Evolutionary conservation across 2,888 invertebrate species (phyloP).

Genomic region (Chamaedrilus cognettii): DNA sequence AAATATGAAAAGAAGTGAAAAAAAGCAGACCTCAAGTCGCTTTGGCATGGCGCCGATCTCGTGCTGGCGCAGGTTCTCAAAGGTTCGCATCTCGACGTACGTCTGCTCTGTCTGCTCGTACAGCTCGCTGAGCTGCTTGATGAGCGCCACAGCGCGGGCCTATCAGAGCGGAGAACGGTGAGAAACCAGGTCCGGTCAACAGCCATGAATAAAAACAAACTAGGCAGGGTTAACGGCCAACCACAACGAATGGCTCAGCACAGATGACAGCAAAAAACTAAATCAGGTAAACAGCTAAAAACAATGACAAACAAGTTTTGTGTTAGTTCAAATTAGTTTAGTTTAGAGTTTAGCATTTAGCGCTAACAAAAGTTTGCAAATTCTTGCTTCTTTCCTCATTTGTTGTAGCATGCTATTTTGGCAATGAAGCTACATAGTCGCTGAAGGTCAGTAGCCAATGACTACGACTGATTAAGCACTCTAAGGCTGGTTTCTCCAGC

Average conservation of each 20-base stretch:
- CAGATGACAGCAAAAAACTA: background rate
- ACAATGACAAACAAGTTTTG: too few relatives aligned
- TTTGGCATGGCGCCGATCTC: slow-evolving; percentile 89
- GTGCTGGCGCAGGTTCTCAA: slow-evolving; percentile 84
- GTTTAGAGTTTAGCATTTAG: too few relatives aligned
- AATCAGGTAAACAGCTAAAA: background rate
- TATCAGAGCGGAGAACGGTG: slow-evolving; percentile 64
- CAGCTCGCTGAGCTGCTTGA: slow-evolving; percentile 71
- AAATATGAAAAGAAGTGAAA: too few relatives aligned
- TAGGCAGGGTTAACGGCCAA: background rate
- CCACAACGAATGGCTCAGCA: too few relatives aligned
- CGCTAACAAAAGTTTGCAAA: too few relatives aligned
- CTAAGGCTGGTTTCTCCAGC: too few relatives aligned
- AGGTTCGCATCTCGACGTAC: slow-evolving; percentile 85
- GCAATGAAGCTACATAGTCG: too few relatives aligned
- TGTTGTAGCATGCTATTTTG: too few relatives aligned
- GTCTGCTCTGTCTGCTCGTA: slow-evolving; percentile 87
- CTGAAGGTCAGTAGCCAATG: too few relatives aligned
- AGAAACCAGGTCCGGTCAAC: background rate
- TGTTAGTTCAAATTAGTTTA: too few relatives aligned
- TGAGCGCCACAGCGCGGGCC: slow-evolving; percentile 77
- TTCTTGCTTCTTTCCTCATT: too few relatives aligned
- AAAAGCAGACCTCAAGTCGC: slow-evolving; percentile 80
- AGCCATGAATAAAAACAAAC: background rate
- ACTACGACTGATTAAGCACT: too few relatives aligned